Evolutionary conservation across 2,113 vertebrate species (phyloP), one percentile per base, ranked within the genome.

Genomic region (Caretta caretta): DNA sequence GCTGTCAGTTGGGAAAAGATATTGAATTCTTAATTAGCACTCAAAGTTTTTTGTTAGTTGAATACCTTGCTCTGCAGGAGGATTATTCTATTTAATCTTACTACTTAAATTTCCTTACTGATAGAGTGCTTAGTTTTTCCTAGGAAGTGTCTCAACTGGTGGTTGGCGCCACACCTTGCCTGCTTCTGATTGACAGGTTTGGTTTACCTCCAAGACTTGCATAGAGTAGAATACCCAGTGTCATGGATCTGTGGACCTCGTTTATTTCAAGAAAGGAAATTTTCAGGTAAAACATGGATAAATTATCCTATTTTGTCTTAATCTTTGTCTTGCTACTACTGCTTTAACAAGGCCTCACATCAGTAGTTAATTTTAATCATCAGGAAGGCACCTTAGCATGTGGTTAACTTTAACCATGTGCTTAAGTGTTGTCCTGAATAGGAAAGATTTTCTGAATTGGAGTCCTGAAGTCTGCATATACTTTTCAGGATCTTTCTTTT

Each of bases 331-430:
- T 12, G 8, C n/a, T 78, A 4, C 42, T 88, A 62, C 0, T 87
- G 14, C 89, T 94, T 89, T 9, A n/a, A 0, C 0, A 3, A 50
- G 12, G 3, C 2, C 5, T 42, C 88, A 7, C 16, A 59, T 3
- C 54, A 53, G 10, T 51, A 56, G 27, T 84, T 38, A 0, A 11
- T 83, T 46, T 17, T 38, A 5, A 11, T 92, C 14, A 22, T 53
- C 38, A 80, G 89, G 72, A 95, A 86, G 83, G 35, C 65, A 83
- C 20, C 35, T 42, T 24, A 14, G 20, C 17, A 48, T 65, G 2
- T 51, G 2, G 59, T 25, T 88, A 78, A 25, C 56, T 92, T 82
- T 8, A 48, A 78, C 24, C 42, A 48, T 48, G 12, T 27, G 17
- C n/a, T 72, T 48, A 48, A 46, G 11, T 88, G 11, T 14, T 62